phyloP scores from a whole-genome alignment of 2,888 invertebrate genomes.

The Agrilus mali region DNA sequence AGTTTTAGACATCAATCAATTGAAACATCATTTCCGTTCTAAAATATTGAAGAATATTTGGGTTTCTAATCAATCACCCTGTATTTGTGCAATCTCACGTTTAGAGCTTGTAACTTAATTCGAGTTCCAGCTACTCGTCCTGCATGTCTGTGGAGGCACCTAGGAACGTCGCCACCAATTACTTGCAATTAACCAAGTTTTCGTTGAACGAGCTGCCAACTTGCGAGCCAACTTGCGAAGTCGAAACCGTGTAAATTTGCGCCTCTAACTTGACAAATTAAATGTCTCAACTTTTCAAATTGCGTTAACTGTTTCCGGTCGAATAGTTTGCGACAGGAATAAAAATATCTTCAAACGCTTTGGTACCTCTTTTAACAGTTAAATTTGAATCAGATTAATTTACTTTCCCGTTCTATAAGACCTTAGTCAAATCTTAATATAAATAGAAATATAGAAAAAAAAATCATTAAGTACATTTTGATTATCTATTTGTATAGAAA shows the following conservation, averaged over 20 bases:
- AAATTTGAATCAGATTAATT: background rate
- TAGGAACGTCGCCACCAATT: conserved; percentile 29
- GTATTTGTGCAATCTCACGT: no score
- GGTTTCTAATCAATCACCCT: no score
- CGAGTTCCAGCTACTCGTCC: conserved; percentile 11
- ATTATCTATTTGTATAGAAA: no score
- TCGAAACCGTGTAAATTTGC: conserved; percentile 10
- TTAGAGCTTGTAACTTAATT: background rate
- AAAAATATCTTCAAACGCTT: background rate
- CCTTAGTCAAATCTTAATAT: no score
- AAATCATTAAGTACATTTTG: no score
- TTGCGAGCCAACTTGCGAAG: conserved; percentile 5
- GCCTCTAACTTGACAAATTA: conserved; percentile 11
- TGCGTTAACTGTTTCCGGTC: background rate
- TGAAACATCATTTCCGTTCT: no score
- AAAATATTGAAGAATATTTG: no score
- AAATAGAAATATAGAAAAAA: no score
- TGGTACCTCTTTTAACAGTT: background rate
- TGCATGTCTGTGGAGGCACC: conserved; percentile 22
- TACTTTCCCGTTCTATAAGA: background rate
- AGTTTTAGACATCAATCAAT: no score
- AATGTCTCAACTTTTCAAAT: conserved; percentile 7
- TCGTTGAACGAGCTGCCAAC: conserved; percentile 16
- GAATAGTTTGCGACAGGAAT: background rate
- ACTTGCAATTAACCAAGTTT: conserved; percentile 29